phyloP scores from a whole-genome alignment of 2,797 vertebrate species.

The Darevskia nairensis region DNA sequence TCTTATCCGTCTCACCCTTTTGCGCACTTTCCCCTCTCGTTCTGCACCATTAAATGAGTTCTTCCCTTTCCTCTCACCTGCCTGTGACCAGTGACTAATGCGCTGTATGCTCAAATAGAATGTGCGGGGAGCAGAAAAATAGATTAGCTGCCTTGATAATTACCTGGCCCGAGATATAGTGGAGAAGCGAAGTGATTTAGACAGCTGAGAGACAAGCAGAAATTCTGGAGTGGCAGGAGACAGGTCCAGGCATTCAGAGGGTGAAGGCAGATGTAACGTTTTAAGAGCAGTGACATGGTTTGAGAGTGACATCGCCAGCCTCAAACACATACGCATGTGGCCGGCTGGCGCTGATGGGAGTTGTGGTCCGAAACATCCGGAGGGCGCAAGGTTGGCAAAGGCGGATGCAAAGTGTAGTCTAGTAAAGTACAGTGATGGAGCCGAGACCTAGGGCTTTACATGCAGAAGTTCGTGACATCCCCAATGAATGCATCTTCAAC shows the following conservation, averaged over 20 bases:
- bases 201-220: conserved; percentile 1
- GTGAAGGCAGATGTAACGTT: neutral
- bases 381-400: too few relatives aligned
- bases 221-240: neutral
- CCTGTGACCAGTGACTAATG: conserved; percentile 7
- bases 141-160: conserved; percentile 25
- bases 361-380: too few relatives aligned
- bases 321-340: neutral
- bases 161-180: neutral
- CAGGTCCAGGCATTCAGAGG: neutral
- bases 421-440: neutral
- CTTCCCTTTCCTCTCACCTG: neutral
- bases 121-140: neutral
- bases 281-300: neutral
- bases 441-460: too few relatives aligned
- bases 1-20: conserved; percentile 10
- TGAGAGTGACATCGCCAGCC: neutral
- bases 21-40: neutral
- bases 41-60: neutral
- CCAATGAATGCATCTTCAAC: too few relatives aligned
- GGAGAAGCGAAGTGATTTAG: neutral
- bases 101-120: neutral
- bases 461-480: too few relatives aligned
- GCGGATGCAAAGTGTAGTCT: neutral
- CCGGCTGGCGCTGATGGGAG: too few relatives aligned